Conservation (phyloP, 2,113 vertebrate species). For the Spilogale gracilis region DNA sequence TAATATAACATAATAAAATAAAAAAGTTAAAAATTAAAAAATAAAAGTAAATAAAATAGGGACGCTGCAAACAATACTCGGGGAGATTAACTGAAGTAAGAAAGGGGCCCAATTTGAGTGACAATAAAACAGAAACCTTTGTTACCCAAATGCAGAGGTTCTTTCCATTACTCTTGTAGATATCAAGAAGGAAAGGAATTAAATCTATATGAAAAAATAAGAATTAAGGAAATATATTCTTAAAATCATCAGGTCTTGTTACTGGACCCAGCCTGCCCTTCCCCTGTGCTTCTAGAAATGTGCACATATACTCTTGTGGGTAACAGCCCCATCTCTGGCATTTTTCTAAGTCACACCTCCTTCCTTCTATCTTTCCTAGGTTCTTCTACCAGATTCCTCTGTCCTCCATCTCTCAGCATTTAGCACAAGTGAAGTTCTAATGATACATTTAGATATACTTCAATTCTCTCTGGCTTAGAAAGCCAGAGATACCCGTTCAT, state of each 20-base stretch:
- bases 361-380: not conserved
- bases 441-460: not conserved
- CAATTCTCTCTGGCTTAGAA: not conserved
- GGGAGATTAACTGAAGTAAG: not conserved
- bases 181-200: not conserved
- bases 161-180: not conserved
- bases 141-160: not conserved
- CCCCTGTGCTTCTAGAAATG: not conserved
- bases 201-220: not conserved
- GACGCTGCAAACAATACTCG: not conserved
- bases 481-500: not conserved
- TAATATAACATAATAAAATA: too few species aligned
- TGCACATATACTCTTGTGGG: not conserved
- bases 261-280: not conserved
- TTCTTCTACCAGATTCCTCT: not conserved
- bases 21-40: too few species aligned
- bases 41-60: not conserved
- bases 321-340: not conserved
- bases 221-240: not conserved
- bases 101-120: not conserved
- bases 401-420: not conserved
- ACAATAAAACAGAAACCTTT: not conserved
- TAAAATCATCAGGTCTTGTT: constrained; percentile 9
- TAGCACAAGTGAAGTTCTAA: not conserved
- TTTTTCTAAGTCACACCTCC: not conserved